Conservation (phyloP, 2,113 vertebrate species). For the Bostrychus sinensis region DNA sequence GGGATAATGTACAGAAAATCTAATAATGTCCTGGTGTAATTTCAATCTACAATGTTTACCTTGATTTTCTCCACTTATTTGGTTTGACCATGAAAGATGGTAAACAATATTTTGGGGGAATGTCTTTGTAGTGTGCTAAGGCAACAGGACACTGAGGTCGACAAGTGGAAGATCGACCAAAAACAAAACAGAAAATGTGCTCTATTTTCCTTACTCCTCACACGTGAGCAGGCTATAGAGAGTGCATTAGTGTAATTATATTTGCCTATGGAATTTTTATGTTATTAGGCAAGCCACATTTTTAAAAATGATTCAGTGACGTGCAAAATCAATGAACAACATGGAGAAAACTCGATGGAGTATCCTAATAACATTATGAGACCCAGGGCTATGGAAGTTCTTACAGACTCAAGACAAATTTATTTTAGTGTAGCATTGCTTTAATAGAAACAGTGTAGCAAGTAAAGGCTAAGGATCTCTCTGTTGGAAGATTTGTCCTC, state of each 20-base stretch:
- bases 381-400: too few species aligned
- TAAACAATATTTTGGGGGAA: slow-evolving; percentile 11
- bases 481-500: too few species aligned
- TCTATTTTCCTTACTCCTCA: neutral
- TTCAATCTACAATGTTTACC: slow-evolving; percentile 14
- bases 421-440: too few species aligned
- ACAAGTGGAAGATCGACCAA: slow-evolving; percentile 22
- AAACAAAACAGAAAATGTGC: slow-evolving; percentile 19
- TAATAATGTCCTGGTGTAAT: slow-evolving; percentile 31
- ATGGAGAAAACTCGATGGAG: too few species aligned
- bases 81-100: slow-evolving; percentile 1
- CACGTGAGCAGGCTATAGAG: neutral
- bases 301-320: too few species aligned
- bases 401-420: too few species aligned
- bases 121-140: slow-evolving; percentile 12
- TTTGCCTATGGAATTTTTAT: neutral
- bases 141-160: slow-evolving; percentile 34
- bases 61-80: slow-evolving; percentile 12
- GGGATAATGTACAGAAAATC: slow-evolving; percentile 53
- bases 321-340: too few species aligned
- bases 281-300: neutral
- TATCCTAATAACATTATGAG: too few species aligned
- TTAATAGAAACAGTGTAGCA: too few species aligned
- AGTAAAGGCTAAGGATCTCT: too few species aligned
- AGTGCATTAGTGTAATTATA: neutral